Percentiles rank a stretch among this genome's conserved stretches.
Evolutionary conservation across 2,113 vertebrate species (phyloP).

Genomic region (Carassius carassius): DNA sequence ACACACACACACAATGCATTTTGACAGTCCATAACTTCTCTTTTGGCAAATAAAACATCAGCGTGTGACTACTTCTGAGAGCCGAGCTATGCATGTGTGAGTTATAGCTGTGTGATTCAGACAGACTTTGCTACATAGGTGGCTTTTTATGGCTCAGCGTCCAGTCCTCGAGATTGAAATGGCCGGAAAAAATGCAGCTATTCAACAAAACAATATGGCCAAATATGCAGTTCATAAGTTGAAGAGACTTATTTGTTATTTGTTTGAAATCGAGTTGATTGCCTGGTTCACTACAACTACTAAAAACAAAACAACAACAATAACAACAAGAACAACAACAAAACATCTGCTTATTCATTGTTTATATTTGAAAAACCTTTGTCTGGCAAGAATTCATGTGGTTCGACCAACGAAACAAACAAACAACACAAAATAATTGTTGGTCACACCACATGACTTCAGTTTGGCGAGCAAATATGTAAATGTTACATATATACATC

Average conservation of each 20-base stretch:
- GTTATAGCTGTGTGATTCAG: conserved; percentile 63
- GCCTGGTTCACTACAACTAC: not conserved
- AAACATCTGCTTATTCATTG: no score
- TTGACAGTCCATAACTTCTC: not conserved
- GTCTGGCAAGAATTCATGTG: no score
- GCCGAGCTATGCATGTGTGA: not conserved
- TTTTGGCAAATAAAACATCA: conserved; percentile 35
- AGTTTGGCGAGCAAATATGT: no score
- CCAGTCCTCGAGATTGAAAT: conserved; percentile 24
- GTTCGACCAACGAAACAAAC: no score
- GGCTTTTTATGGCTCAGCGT: conserved; percentile 55
- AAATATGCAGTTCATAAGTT: conserved; percentile 1
- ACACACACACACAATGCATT: conserved; percentile 26
- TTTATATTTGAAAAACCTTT: no score
- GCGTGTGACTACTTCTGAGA: conserved; percentile 10
- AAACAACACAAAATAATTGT: no score
- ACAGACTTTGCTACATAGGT: conserved; percentile 58
- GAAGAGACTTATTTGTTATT: conserved; percentile 8
- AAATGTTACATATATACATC: no score
- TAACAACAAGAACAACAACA: no score
- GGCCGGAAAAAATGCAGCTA: conserved; percentile 24
- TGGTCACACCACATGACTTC: no score
- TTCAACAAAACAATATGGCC: conserved; percentile 13
- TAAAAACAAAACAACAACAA: not conserved
- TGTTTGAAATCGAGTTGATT: not conserved